Percentiles rank a stretch among this genome's conserved stretches.
These are phyloP conservation scores for Aeoliscus strigatus DNA, from an alignment of 2,797 vertebrate species.

Conservation along the genomic window DNA sequence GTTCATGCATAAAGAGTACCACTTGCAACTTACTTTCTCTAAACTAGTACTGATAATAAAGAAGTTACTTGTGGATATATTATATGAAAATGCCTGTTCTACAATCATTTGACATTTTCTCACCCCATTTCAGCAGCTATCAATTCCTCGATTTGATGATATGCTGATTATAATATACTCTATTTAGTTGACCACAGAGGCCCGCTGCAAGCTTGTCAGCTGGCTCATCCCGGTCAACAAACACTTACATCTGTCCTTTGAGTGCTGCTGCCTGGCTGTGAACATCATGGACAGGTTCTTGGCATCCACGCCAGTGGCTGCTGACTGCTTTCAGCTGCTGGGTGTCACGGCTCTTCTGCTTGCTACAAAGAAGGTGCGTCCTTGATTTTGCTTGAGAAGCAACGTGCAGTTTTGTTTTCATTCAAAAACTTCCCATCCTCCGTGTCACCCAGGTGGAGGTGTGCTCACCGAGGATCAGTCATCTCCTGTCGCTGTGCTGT, in stretches of 20 bases:
- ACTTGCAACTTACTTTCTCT: too few relatives aligned
- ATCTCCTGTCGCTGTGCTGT: constrained; percentile 86
- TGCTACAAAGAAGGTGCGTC: constrained; percentile 87
- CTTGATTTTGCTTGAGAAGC: not conserved
- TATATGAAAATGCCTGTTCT: too few relatives aligned
- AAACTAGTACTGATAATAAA: too few relatives aligned
- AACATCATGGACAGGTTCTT: constrained; percentile 93
- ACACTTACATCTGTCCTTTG: constrained; percentile 84
- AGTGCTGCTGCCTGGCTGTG: constrained; percentile 87
- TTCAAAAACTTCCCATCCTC: not conserved
- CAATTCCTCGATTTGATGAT: not conserved
- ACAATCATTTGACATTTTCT: not conserved
- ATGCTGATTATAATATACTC: not conserved
- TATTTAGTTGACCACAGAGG: constrained; percentile 82
- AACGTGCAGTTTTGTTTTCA: not conserved
- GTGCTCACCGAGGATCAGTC: constrained; percentile 79
- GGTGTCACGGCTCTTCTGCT: constrained; percentile 87
- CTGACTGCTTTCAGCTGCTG: constrained; percentile 92
- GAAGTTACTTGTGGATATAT: too few relatives aligned
- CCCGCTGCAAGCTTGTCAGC: constrained; percentile 87
- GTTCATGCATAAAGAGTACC: too few relatives aligned
- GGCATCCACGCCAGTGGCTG: constrained; percentile 82
- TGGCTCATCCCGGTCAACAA: constrained; percentile 89
- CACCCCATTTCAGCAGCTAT: not conserved
- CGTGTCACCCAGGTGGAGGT: constrained; percentile 83